Evolutionary conservation across 2,113 vertebrate species (phyloP), one percentile per base, ranked within the genome.

Genomic region (Talpa occidentalis): DNA sequence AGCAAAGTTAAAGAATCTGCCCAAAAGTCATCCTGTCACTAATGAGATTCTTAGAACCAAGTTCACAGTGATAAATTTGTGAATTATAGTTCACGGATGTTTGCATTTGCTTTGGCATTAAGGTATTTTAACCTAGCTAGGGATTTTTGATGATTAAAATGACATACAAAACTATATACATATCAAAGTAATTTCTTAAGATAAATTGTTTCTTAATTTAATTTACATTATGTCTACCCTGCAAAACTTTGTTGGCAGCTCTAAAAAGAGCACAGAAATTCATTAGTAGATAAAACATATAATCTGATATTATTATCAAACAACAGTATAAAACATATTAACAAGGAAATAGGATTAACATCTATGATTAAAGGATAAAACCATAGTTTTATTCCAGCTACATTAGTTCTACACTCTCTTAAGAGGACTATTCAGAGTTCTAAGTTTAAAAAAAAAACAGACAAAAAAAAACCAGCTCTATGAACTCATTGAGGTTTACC

Each of bases 401-500:
- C 80, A 92, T 90, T 94, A 94, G 79, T 87, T 83, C 52, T 76
- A 90, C 56, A 86, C 56, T 88, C 93, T 95, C n/a, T 96, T 91
- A 86, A 86, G 54, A 77, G 59, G 69, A 74, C 74, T 89, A 95
- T 72, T 96, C 82, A 95, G 90, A 95, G 32, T 87, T 91, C 74
- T 93, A 80, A 93, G 90, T 84, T 92, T 17, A 60, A 74, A 93
- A 90, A 83, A 74, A 74, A 44, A 59, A 76, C 74, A 49, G 67
- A 52, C 24, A 56, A 24, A 56, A 32, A 88, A 60, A n/a, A n/a
- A n/a, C n/a, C n/a, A 44, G 37, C 42, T 73, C 81, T 91, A 95
- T 96, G 94, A 93, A 96, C 80, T 96, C 95, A 93, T 72, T 96
- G 83, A 96, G 60, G 83, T 94, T 96, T 80, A 92, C 56, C 78